A percentile compares a stretch with the other conserved stretches of the same genome.
Evolutionary conservation across 2,888 invertebrate genomes (phyloP).

Genomic region (Protophormia terraenovae): DNA sequence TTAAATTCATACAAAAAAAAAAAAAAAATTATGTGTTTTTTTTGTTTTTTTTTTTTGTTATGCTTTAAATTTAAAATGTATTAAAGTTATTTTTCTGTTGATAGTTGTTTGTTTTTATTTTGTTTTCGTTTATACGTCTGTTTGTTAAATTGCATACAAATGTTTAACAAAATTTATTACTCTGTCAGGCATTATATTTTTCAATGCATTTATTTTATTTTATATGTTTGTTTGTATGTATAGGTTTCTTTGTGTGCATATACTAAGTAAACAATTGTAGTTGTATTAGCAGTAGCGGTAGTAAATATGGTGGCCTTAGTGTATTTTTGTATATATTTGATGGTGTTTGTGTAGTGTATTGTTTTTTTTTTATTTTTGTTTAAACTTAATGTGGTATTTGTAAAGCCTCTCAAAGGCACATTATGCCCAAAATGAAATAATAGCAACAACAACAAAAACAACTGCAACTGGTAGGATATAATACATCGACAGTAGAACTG

Average conservation of each 20-base stretch:
- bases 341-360: slow-evolving; percentile 13
- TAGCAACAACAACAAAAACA: not conserved
- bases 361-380: slow-evolving; percentile 23
- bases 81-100: slow-evolving; percentile 10
- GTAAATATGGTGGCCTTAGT: slow-evolving; percentile 8
- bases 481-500: slow-evolving; percentile 18
- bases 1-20: slow-evolving; percentile 3
- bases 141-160: slow-evolving; percentile 30
- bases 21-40: not conserved
- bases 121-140: not conserved
- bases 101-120: not conserved
- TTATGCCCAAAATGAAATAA: not conserved
- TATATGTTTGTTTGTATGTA: not conserved
- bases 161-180: slow-evolving; percentile 61
- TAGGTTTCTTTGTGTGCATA: not conserved
- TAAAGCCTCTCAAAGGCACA: slow-evolving; percentile 15
- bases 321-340: not conserved
- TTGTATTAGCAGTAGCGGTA: not conserved
- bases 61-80: slow-evolving; percentile 25
- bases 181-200: slow-evolving; percentile 59
- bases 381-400: slow-evolving; percentile 17
- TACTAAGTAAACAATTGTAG: not conserved
- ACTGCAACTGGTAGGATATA: not conserved
- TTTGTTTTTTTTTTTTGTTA: not conserved
- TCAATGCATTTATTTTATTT: slow-evolving; percentile 45